Base-by-base conservation (phyloP, 92 coral and sea anemone genomes). In the Plumapathes pennacea region DNA sequence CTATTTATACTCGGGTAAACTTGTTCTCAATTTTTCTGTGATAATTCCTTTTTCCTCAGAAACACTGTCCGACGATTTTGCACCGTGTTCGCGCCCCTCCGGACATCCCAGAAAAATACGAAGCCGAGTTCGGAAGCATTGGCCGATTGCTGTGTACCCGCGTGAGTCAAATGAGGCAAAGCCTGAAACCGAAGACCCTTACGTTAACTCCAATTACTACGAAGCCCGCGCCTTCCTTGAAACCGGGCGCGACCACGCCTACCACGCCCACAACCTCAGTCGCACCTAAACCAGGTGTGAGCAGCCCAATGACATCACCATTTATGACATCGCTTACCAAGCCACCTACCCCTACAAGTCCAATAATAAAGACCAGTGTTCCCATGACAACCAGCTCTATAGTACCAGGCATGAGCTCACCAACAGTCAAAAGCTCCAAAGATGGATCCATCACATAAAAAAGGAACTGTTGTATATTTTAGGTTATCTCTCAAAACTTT, bases 41-140 rank as follows among this genome's bases (percentile, higher is more conserved):
- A 33, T 32, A 31, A 22, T 64, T 31, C 5, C 29, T 43, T 54
- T 55, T 26, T 38, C 30, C 34, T 23, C 44, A 92, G 98, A 92
- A 92, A 88, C 98, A 92, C 54, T 79, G 92, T 55, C 98, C 98
- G 9, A 89, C 86, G 9, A 82, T 86, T 0, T 69, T 92, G 25
- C 89, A 87, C 15, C 88, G 95, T 26, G 64, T 78, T 25, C 90
- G 90, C 27, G 83, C 78, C 26, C 85, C 96, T n/a, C 95, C 95
- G 0, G 98, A 92, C 62, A 43, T 67, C 12, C 78, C 70, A 2
- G 98, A 92, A 60, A 82, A 85, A 34, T 92, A 72, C 67, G 98
- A 92, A 47, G 68, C 57, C 11, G 98, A 92, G 10, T 92, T 76
- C 64, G 98, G 98, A 9, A 44, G 62, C 22, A 62, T 92, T 5